Conservation (phyloP, 2,888 invertebrate genomes). For the Phyllotreta cruciferae region DNA sequence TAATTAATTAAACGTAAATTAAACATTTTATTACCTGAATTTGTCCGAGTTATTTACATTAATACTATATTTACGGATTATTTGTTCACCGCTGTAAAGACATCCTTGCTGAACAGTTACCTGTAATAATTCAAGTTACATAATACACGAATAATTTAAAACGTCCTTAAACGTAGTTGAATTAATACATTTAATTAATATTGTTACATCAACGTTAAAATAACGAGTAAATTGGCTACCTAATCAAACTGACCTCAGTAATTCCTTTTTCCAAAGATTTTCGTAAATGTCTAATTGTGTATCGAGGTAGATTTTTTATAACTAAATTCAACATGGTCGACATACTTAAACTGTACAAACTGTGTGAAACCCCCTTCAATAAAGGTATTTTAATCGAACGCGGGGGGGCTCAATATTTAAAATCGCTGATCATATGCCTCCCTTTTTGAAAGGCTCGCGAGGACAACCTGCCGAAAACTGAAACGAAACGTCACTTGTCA, state of each 20-base stretch:
- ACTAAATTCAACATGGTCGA: constrained; percentile 60
- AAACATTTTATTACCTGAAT: constrained; percentile 36
- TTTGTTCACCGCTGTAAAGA: constrained; percentile 39
- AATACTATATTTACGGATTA: constrained; percentile 43
- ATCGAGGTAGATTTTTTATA: constrained; percentile 60
- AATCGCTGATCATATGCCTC: no score
- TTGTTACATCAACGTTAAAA: neutral
- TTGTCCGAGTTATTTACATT: constrained; percentile 36
- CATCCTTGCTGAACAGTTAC: constrained; percentile 24
- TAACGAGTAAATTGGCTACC: neutral
- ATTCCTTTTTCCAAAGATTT: constrained; percentile 52
- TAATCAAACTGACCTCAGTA: constrained; percentile 50
- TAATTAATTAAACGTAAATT: neutral
- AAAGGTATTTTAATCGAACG: no score
- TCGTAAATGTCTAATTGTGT: constrained; percentile 51
- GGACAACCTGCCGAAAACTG: no score
- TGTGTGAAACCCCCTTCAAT: no score
- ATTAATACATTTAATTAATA: neutral
- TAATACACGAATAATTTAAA: constrained; percentile 26
- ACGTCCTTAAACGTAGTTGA: neutral
- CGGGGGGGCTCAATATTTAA: no score
- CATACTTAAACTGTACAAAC: constrained; percentile 37
- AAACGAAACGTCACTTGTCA: no score
- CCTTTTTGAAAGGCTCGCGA: no score
- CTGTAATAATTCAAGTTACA: constrained; percentile 38